A percentile compares a stretch with the other conserved stretches of the same genome.
Conservation (phyloP, 2,113 vertebrate genomes). For the Spermophilus dauricus region DNA sequence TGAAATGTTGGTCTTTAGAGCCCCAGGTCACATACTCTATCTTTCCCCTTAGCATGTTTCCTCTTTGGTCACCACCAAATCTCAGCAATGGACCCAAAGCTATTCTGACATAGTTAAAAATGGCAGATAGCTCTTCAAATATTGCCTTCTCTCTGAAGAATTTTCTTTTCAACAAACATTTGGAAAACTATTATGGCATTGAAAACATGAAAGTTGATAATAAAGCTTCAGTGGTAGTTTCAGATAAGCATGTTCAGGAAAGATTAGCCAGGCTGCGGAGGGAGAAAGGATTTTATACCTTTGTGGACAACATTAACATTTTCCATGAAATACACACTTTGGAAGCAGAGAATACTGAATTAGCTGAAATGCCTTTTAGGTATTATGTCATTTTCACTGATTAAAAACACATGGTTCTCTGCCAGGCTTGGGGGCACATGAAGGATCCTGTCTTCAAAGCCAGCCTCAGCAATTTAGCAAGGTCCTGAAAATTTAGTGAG, state of each 20-base stretch:
- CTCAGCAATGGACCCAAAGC: background rate
- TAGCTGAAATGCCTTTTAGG: background rate
- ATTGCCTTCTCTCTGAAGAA: background rate
- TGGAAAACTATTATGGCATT: background rate
- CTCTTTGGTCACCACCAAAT: background rate
- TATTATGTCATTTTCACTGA: background rate
- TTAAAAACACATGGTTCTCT: background rate
- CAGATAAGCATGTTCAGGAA: background rate
- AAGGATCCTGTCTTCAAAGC: no score
- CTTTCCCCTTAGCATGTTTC: background rate
- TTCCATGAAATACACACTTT: background rate
- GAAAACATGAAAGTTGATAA: background rate
- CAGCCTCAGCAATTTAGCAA: no score
- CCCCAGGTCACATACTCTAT: background rate
- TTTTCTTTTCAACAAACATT: conserved; percentile 26
- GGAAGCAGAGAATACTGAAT: background rate
- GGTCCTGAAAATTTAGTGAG: no score
- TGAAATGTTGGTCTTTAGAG: background rate
- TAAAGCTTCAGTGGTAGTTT: background rate
- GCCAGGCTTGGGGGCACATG: no score
- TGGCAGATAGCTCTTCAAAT: background rate
- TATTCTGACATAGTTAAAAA: background rate
- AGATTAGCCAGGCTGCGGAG: background rate
- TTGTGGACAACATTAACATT: background rate
- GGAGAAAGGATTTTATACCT: background rate